These are phyloP conservation scores for Cataglyphis altisquamis DNA, from an alignment of 2,888 invertebrate genomes.

Conservation along the genomic window DNA sequence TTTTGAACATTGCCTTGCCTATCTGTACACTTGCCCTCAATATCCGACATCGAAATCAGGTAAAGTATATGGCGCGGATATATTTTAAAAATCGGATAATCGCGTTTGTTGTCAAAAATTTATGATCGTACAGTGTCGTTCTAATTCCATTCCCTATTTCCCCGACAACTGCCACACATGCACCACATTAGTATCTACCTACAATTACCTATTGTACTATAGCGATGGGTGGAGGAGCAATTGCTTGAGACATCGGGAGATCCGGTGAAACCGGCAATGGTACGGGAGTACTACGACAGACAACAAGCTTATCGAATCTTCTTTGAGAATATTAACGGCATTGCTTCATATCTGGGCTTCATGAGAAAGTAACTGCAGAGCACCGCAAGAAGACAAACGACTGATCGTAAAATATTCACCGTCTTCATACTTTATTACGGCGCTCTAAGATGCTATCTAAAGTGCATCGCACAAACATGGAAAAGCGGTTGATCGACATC, in stretches of 20 bases:
- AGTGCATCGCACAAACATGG: slow-evolving; percentile 5
- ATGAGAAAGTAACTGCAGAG: slow-evolving; percentile 70
- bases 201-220: slow-evolving; percentile 75
- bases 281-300: slow-evolving; percentile 68
- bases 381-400: slow-evolving; percentile 47
- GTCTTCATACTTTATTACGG: slow-evolving; percentile 40
- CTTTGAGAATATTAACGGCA: slow-evolving; percentile 77
- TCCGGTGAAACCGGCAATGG: slow-evolving; percentile 67
- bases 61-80: slow-evolving; percentile 34
- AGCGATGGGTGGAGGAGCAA: slow-evolving; percentile 76
- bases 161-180: slow-evolving; percentile 31
- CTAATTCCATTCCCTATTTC: slow-evolving; percentile 28
- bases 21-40: neutral
- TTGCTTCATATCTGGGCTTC: slow-evolving; percentile 78
- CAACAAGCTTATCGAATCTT: slow-evolving; percentile 76
- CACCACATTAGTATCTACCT: slow-evolving; percentile 53
- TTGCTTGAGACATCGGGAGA: slow-evolving; percentile 70
- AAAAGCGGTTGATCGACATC: neutral
- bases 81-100: slow-evolving; percentile 20
- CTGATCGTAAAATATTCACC: slow-evolving; percentile 59
- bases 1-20: slow-evolving; percentile 7
- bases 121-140: slow-evolving; percentile 1
- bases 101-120: slow-evolving; percentile 22
- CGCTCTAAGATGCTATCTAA: slow-evolving; percentile 42
- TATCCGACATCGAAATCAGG: neutral